A percentile compares a stretch with the other conserved stretches of the same genome.
Conservation (phyloP, 2,797 vertebrate genomes). For the Eidolon dupreanum region DNA sequence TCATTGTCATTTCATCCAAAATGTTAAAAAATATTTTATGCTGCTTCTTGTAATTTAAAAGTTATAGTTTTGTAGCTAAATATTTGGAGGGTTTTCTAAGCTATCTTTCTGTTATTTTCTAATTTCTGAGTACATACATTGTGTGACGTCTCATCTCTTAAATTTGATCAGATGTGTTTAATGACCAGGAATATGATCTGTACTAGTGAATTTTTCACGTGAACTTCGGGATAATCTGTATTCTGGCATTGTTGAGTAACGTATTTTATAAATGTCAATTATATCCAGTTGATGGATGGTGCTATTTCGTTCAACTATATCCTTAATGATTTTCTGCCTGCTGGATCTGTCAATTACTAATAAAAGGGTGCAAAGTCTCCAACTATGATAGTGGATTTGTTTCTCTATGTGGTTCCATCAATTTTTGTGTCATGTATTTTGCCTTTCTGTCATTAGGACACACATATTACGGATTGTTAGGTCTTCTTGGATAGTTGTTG, state of each 20-base stretch:
- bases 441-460: background rate
- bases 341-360: background rate
- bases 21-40: background rate
- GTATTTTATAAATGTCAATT: background rate
- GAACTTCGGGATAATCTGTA: background rate
- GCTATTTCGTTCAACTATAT: background rate
- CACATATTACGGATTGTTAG: background rate
- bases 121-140: background rate
- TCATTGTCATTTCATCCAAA: background rate
- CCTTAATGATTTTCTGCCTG: background rate
- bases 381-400: background rate
- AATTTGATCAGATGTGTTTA: slow-evolving; percentile 14
- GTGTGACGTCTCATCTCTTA: background rate
- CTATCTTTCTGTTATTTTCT: background rate
- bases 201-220: background rate
- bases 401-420: background rate
- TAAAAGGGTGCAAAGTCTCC: background rate
- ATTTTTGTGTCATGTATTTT: background rate
- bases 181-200: background rate
- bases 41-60: background rate
- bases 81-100: background rate
- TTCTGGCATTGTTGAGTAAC: background rate
- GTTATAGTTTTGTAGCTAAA: background rate
- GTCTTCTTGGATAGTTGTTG: background rate
- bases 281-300: background rate